Conservation (phyloP, 1,140 invertebrate species). For the Agraylea sexmaculata region DNA sequence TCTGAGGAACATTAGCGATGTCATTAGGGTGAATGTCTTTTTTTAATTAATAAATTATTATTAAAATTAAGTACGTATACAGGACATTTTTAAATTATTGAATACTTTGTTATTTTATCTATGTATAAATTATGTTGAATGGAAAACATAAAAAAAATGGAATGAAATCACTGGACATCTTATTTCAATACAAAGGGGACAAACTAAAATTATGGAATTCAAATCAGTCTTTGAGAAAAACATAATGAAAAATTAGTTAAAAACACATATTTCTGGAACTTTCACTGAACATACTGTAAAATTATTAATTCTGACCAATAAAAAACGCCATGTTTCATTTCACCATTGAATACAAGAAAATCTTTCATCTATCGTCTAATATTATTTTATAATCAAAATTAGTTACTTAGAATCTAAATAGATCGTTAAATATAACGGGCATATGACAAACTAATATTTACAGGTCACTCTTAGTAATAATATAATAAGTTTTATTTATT, state of each 20-base stretch:
- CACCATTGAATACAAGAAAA: no score
- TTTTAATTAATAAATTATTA: slow-evolving; percentile 8
- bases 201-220: neutral
- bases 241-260: no score
- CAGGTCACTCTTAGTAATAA: no score
- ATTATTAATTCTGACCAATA: no score
- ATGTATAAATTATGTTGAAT: neutral
- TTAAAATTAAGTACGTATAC: slow-evolving; percentile 21
- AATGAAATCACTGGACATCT: neutral
- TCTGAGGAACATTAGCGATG: neutral
- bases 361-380: no score
- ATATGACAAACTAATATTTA: no score
- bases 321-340: no score
- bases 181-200: neutral
- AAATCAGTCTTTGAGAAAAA: slow-evolving; percentile 1
- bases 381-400: neutral
- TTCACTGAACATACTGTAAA: no score
- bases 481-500: no score
- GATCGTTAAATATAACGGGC: neutral
- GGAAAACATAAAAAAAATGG: neutral
- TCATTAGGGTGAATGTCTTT: neutral
- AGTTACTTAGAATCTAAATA: neutral
- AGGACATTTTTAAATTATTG: slow-evolving; percentile 8
- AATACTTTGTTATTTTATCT: no score
- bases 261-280: no score